phyloP scores from a whole-genome alignment of 2,113 vertebrate genomes.

The Ellobius talpinus region DNA sequence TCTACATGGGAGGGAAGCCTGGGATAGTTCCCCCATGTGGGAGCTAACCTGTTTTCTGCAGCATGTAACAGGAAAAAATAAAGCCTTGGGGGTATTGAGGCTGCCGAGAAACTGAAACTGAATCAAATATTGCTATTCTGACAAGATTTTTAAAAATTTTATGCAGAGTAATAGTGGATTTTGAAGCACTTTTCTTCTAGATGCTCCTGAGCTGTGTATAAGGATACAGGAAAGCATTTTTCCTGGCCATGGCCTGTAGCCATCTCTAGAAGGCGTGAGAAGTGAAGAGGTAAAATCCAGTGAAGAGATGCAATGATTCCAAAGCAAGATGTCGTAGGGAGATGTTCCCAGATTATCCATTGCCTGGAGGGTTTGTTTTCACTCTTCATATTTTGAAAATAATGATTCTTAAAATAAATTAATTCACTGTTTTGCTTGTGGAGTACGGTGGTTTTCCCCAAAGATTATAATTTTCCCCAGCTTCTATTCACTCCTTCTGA shows the following conservation, averaged over 20 bases:
- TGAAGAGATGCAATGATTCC: neutral
- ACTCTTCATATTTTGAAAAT: neutral
- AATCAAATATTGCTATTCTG: conserved; percentile 53
- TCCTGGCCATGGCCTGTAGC: too few relatives aligned
- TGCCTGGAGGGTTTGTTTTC: neutral
- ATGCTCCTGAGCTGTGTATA: conserved; percentile 3
- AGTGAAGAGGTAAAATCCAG: neutral
- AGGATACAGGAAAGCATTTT: conserved; percentile 1
- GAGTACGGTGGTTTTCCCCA: neutral
- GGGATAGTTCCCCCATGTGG: rapidly evolving
- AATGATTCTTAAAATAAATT: neutral
- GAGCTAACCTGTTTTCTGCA: neutral
- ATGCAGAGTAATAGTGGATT: conserved; percentile 41
- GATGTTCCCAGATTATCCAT: neutral
- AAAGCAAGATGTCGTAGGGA: neutral
- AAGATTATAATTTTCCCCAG: neutral
- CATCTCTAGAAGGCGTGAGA: neutral
- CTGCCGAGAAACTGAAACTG: conserved; percentile 68
- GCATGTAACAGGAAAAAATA: conserved; percentile 15
- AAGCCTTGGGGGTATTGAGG: neutral
- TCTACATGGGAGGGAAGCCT: neutral
- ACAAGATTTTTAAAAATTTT: conserved; percentile 55
- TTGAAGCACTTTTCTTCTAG: neutral
- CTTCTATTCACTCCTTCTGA: neutral
- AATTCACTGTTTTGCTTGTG: neutral